These are phyloP conservation scores for Xylocampa areola DNA, from an alignment of 2,888 invertebrate species.

Conservation along the genomic window DNA sequence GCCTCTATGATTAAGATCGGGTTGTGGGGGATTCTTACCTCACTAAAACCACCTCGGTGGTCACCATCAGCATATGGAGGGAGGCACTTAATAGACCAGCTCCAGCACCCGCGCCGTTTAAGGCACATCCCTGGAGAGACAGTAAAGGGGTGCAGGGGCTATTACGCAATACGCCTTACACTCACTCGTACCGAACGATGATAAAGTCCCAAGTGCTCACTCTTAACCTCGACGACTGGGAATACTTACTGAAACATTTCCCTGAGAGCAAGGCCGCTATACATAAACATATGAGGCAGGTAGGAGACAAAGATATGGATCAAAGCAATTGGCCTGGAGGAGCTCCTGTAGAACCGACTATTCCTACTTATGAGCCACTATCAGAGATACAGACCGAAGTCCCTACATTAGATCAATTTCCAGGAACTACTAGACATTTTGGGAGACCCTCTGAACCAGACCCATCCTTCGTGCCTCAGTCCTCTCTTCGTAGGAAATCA, in stretches of 20 bases:
- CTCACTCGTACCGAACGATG: slow-evolving; percentile 72
- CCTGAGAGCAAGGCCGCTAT: slow-evolving; percentile 70
- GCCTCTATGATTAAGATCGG: no score
- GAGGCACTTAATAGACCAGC: no score
- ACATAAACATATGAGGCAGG: slow-evolving; percentile 57
- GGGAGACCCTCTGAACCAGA: not conserved
- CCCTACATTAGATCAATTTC: not conserved
- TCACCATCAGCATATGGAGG: no score
- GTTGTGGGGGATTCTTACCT: no score
- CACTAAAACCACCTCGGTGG: no score
- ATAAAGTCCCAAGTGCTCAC: slow-evolving; percentile 76
- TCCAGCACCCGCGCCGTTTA: no score
- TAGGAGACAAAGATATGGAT: slow-evolving; percentile 13
- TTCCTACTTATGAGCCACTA: not conserved
- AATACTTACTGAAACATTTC: slow-evolving; percentile 75
- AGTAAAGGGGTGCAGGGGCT: slow-evolving; percentile 81
- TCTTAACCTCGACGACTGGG: slow-evolving; percentile 74
- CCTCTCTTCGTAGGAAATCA: not conserved
- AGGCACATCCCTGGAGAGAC: no score
- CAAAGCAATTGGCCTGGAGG: slow-evolving; percentile 45
- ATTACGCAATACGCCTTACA: slow-evolving; percentile 67
- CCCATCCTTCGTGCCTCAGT: not conserved
- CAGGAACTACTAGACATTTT: not conserved
- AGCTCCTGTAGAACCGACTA: not conserved
- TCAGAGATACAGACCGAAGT: not conserved